Base-by-base conservation (phyloP, 1,140 invertebrate species). In the Phymorhynchus buccinoides region DNA sequence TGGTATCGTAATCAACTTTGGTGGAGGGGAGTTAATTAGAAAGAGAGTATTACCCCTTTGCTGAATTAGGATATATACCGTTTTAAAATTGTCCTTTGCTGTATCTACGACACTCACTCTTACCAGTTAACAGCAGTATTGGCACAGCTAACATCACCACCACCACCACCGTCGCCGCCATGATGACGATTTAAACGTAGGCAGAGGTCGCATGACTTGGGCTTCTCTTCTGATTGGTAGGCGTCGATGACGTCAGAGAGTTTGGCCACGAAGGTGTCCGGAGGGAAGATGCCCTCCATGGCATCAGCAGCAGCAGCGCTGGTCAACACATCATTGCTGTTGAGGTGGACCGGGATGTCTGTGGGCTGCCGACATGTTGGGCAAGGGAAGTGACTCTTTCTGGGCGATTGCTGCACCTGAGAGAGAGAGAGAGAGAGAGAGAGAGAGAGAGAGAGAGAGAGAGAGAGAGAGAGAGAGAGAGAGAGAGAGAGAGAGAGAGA, bases 191-290 rank as follows among this genome's bases (percentile, higher is more conserved):
- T 88, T 39, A 85, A 62, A 39, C 88, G 85, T 6, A 85, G 62
- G 84, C 90, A 91, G 56, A 88, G 86, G 84, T 91, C 90, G 85
- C 90, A 91, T n/a, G 78, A 82, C 84, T 90, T 91, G 84, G 86
- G 87, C 1, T 85, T 84, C n/a, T 84, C 84, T 22, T 62, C 14
- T 6, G 56, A 27, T 4, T 27, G 18, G 68, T 88, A 86, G 3
- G 88, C 89, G 66, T 48, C 83, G 22, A 88, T 87, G 27, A 90
- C 82, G 68, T 91, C 88, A 0, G 86, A 84, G 62, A 91, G 79
- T 66, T 88, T 89, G 27, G 71, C 71, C 73, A 90, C 85, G 84
- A 91, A 91, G 14, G 84, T 84, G 71, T 91, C 90, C n/a, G 87
- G 86, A 16, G 79, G 83, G 73, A 91, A 88, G 18, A 42, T 52